A percentile compares a stretch with the other conserved stretches of the same genome.
Conservation (phyloP, 2,113 vertebrate genomes). For the Pteropus alecto region DNA sequence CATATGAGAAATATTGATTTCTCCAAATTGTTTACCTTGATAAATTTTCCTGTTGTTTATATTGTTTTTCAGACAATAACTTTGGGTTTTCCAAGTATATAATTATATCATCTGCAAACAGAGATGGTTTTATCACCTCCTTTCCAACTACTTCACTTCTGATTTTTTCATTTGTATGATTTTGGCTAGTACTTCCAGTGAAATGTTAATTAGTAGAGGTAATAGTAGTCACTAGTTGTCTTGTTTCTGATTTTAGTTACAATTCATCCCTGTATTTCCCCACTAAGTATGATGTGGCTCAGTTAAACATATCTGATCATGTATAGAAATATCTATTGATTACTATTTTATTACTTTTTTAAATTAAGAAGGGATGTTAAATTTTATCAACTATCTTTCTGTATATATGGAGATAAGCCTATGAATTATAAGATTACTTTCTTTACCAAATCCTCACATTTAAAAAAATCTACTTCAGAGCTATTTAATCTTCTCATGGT, state of each 20-base stretch:
- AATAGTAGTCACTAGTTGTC: neutral
- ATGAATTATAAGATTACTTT: neutral
- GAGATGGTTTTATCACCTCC: neutral
- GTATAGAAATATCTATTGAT: neutral
- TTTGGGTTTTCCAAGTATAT: neutral
- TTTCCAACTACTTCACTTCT: neutral
- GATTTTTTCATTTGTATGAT: neutral
- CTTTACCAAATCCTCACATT: neutral
- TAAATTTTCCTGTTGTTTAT: constrained; percentile 1
- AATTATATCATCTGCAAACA: neutral
- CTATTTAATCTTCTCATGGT: neutral
- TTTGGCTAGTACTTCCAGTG: neutral
- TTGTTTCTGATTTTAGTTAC: neutral
- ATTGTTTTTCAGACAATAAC: neutral
- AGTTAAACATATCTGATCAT: neutral
- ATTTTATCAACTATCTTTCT: neutral
- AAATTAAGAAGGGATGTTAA: neutral
- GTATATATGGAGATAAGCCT: neutral
- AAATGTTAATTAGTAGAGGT: neutral
- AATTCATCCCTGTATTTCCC: neutral
- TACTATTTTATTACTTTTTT: neutral
- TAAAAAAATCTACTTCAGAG: neutral
- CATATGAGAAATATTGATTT: neutral
- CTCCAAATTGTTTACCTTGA: neutral
- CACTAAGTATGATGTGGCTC: neutral